Percentiles rank a stretch among this genome's conserved stretches.
Evolutionary conservation across 1,140 invertebrate species (phyloP).

Genomic region (Lithobius niger): DNA sequence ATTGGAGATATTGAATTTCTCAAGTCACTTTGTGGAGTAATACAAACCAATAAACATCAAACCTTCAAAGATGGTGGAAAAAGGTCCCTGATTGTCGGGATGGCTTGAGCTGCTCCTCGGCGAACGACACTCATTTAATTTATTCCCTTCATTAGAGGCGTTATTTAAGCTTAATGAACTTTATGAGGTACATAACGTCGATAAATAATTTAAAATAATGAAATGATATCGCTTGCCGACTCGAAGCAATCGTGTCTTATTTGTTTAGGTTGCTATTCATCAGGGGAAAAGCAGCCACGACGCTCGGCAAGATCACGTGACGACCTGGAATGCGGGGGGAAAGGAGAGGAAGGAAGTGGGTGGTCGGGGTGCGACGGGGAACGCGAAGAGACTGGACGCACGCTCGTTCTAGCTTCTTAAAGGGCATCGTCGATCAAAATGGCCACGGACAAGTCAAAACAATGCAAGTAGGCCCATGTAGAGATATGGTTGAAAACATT

Average conservation of each 20-base stretch:
- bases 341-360: too few species aligned
- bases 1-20: slow-evolving; percentile 11
- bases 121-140: slow-evolving; percentile 6
- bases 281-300: too few species aligned
- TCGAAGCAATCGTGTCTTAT: slow-evolving; percentile 9
- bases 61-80: slow-evolving; percentile 8
- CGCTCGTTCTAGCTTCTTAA: too few species aligned
- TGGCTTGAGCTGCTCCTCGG: not conserved
- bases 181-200: slow-evolving; percentile 8
- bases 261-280: slow-evolving; percentile 6
- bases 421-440: too few species aligned
- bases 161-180: slow-evolving; percentile 10
- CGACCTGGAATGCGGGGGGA: too few species aligned
- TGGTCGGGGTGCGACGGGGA: too few species aligned
- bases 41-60: slow-evolving; percentile 11
- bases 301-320: too few species aligned
- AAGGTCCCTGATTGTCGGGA: slow-evolving; percentile 1
- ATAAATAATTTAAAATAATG: slow-evolving; percentile 11
- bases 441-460: too few species aligned
- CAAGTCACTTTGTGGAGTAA: slow-evolving; percentile 8
- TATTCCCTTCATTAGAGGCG: slow-evolving; percentile 10
- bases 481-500: too few species aligned
- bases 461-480: too few species aligned
- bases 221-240: slow-evolving; percentile 9
- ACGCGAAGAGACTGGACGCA: too few species aligned